Evolutionary conservation across 2,888 invertebrate genomes (phyloP), one percentile per base, ranked within the genome.

Genomic region (Automeris io): DNA sequence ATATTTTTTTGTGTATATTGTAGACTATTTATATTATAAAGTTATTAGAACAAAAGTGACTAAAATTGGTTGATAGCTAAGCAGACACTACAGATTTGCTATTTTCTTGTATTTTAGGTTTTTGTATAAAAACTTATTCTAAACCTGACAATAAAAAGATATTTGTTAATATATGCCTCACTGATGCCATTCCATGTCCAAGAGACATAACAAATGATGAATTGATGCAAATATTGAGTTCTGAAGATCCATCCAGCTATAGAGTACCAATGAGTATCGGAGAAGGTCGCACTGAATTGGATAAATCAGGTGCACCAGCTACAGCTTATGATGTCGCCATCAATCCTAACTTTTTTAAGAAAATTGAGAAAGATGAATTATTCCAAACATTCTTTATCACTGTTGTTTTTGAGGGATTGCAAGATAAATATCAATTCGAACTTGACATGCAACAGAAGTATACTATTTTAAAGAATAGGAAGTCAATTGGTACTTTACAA

Each of bases 261-360:
- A 87, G 93, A 45, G 91, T 97, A 31, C 97, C 97, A 0, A 94
- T 97, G 94, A 96, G 96, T 68, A 92, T 97, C 47, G 96, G 96
- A 0, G 93, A 93, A 61, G 90, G 93, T 3, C 91, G 93, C 51
- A 88, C 88, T 4, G 95, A 95, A 60, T 75, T 83, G 13, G 96
- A 96, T 67, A 96, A 95, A 70, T 88, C 90, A 36, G 93, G 94
- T 19, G 83, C 88, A 13, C 89, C 91, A 0, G 92, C 93, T 23
- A 90, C 90, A 41, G 94, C 91, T 0, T 95, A 93, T 64, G 97
- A 97, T 72, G 90, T 97, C 18, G 94, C 95, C 2, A 90, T 97
- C 21, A 93, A 95, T 73, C 89, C 93, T 2, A 77, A 81, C 1
- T 97, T 96, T 61, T 92, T 92, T 59, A 83, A 88, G 19, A 95